Conservation (phyloP, 2,113 vertebrate species). For the Tenrec ecaudatus region DNA sequence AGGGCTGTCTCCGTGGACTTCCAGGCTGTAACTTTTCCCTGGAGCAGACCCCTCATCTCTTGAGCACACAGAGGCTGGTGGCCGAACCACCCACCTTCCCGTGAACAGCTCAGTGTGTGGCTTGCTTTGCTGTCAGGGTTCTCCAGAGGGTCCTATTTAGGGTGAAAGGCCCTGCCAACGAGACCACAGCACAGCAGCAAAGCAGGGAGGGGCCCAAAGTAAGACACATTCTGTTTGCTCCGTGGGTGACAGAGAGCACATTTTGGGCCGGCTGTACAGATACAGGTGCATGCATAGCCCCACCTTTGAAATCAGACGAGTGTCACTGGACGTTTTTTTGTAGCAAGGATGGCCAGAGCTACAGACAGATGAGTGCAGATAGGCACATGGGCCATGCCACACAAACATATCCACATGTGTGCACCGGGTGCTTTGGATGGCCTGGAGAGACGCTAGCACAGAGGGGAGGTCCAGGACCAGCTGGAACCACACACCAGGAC, state of each 20-base stretch:
- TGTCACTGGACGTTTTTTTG: not conserved
- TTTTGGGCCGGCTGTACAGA: not conserved
- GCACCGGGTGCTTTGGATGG: not conserved
- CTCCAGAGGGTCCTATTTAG: not conserved
- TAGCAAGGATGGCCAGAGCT: not conserved
- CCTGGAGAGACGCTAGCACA: not conserved
- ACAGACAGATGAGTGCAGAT: not conserved
- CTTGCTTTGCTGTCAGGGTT: too few species aligned
- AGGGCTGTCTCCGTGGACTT: too few species aligned
- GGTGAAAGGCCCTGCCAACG: not conserved
- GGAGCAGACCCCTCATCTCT: too few species aligned
- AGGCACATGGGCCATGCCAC: not conserved
- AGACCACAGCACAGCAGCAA: not conserved
- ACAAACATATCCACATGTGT: slow-evolving; percentile 11
- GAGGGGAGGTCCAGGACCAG: too few species aligned
- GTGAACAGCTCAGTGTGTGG: too few species aligned
- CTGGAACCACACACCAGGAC: fast-evolving
- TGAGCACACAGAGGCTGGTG: too few species aligned
- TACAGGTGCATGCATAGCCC: not conserved
- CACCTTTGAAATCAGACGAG: not conserved
- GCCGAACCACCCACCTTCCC: too few species aligned
- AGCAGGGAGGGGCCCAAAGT: slow-evolving; percentile 32
- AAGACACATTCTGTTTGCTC: slow-evolving; percentile 10
- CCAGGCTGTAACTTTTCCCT: too few species aligned
- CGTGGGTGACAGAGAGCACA: slow-evolving; percentile 70